These are phyloP conservation scores for Venustoraphidia nigricollis DNA, from an alignment of 2,888 invertebrate genomes.

Conservation along the genomic window DNA sequence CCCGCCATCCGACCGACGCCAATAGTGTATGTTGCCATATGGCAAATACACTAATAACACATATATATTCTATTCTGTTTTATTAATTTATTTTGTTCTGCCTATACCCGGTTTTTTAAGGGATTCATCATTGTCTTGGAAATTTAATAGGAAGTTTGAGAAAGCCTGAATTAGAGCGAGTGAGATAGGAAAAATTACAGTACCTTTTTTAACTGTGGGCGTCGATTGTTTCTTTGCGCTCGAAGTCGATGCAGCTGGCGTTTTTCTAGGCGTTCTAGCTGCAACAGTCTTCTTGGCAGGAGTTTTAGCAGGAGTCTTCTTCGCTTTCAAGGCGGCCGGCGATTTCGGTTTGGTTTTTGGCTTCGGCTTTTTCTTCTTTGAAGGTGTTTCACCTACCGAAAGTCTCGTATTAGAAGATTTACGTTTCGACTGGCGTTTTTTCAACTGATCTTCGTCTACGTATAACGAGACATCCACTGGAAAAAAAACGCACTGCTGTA, in stretches of 20 bases:
- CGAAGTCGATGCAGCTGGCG: neutral
- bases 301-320: constrained; percentile 10
- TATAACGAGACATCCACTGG: constrained; percentile 72
- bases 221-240: neutral
- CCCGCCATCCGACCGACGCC: too few species aligned
- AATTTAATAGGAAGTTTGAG: too few species aligned
- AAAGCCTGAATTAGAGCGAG: too few species aligned
- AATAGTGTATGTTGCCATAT: too few species aligned
- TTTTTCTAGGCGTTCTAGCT: constrained; percentile 8
- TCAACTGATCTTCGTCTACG: constrained; percentile 66
- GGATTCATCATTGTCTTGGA: too few species aligned
- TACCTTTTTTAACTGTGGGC: too few species aligned
- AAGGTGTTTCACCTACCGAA: constrained; percentile 10
- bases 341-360: constrained; percentile 7
- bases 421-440: constrained; percentile 24
- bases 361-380: constrained; percentile 4
- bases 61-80: too few species aligned
- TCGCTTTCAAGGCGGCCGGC: constrained; percentile 5
- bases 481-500: constrained; percentile 15
- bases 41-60: too few species aligned
- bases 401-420: constrained; percentile 17
- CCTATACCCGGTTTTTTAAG: too few species aligned
- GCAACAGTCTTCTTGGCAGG: constrained; percentile 1
- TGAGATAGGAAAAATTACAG: too few species aligned
- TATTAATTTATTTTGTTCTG: too few species aligned